Conservation (phyloP, 1,140 invertebrate species). For the Drosophila subobscura region DNA sequence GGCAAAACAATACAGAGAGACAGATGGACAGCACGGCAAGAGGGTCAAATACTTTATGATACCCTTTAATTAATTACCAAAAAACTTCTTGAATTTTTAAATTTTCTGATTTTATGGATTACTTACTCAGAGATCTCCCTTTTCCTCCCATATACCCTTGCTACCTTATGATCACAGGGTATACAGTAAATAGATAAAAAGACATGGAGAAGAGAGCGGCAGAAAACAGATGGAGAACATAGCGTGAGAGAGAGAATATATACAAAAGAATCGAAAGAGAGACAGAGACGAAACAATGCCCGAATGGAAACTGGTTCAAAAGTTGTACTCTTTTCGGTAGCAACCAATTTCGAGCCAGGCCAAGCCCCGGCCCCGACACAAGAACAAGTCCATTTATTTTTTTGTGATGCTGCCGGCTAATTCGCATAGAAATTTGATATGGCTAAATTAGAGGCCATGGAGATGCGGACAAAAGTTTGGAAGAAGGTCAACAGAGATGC, state of each 20-base stretch:
- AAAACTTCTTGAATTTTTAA: too few species aligned
- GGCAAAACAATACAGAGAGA: conserved; percentile 8
- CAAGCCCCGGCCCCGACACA: conserved; percentile 13
- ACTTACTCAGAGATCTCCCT: too few species aligned
- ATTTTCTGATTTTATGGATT: too few species aligned
- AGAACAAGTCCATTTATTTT: conserved; percentile 27
- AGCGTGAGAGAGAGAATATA: too few species aligned
- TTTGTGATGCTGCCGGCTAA: conserved; percentile 24
- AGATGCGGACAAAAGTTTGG: conserved; percentile 14
- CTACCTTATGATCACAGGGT: too few species aligned
- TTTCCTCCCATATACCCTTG: too few species aligned
- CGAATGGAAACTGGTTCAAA: conserved; percentile 63
- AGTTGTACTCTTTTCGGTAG: conserved; percentile 31
- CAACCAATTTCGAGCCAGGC: conserved; percentile 41
- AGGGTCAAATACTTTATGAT: not conserved
- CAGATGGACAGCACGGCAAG: conserved; percentile 4
- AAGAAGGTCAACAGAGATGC: conserved; percentile 32
- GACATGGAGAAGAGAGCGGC: too few species aligned
- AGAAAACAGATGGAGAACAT: not conserved
- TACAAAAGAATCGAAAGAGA: conserved; percentile 4
- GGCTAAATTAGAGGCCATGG: conserved; percentile 23
- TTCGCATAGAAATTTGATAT: conserved; percentile 46
- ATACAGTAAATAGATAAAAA: too few species aligned
- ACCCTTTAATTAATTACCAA: too few species aligned
- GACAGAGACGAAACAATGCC: conserved; percentile 50